Evolutionary conservation across 2,888 invertebrate species (phyloP), one percentile per base, ranked within the genome.

Genomic region (Atethmia centrago): DNA sequence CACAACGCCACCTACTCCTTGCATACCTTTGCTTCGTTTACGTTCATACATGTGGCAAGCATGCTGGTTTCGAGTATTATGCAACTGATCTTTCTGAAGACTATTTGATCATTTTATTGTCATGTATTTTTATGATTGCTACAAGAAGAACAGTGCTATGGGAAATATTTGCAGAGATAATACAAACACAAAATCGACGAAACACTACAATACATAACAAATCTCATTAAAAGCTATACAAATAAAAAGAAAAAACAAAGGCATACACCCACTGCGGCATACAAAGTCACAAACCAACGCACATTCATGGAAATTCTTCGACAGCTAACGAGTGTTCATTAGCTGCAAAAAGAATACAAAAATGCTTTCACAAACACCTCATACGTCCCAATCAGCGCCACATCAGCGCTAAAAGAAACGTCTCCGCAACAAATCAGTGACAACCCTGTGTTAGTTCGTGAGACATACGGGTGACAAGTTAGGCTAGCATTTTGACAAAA

Each of bases 341-440:
- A 94, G 93, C 83, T 88, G 88, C 88, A 91, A 92, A 92, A 92
- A 93, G 90, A 90, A 91, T 87, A 91, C 90, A 91, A 91, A 92
- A 91, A 92, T 90, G 87, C 86, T 84, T 85, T 88, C 87, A 89
- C 90, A 89, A 91, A 92, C 93, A 94, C 92, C 93, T 94, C 94
- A 91, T 93, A 92, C 92, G 91, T 93, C 92, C 93, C 94, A 94
- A 95, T 95, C 95, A 95, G 89, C 88, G 92, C 88, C 92, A 92
- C 92, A 94, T 95, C 95, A 94, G 87, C 88, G 92, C 88, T 94
- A 94, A 95, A 93, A 95, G 94, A 94, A 94, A 94, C 91, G 93
- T 95, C 93, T 92, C 91, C 85, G 88, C 92, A 93, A 94, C 95
- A 94, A 94, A 95, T 95, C 95, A 93, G 92, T 92, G 94, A 93